Conservation (phyloP, 2,888 invertebrate species). For the Ceramica pisi region DNA sequence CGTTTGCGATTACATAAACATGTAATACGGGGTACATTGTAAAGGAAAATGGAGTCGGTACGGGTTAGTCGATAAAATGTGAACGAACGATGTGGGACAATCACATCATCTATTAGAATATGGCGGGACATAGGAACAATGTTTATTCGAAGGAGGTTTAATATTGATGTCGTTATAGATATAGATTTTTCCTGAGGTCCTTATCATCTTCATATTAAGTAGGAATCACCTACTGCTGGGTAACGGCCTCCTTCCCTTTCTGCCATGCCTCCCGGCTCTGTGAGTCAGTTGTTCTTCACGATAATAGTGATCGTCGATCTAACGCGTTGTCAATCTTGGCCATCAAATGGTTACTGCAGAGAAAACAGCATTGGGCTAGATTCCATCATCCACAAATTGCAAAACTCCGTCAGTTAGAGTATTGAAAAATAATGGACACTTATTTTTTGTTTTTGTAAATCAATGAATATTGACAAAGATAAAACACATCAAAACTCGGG, state of each 20-base stretch:
- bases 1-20: constrained; percentile 70
- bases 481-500: too few relatives aligned
- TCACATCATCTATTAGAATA: constrained; percentile 57
- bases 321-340: too few relatives aligned
- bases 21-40: constrained; percentile 69
- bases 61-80: constrained; percentile 67
- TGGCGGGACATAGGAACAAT: constrained; percentile 28
- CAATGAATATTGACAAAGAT: too few relatives aligned
- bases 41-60: constrained; percentile 68
- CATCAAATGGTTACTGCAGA: too few relatives aligned
- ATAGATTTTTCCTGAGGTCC: neutral
- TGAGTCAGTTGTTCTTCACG: neutral
- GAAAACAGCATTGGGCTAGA: too few relatives aligned
- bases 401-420: too few relatives aligned
- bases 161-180: neutral
- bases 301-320: too few relatives aligned
- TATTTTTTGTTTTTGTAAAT: too few relatives aligned
- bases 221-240: neutral
- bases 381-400: too few relatives aligned
- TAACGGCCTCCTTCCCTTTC: neutral
- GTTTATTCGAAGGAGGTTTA: constrained; percentile 7
- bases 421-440: too few relatives aligned
- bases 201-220: neutral
- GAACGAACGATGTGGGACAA: constrained; percentile 60
- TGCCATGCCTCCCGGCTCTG: neutral